Conservation (phyloP, 2,888 invertebrate genomes). For the Steromphala cineraria region DNA sequence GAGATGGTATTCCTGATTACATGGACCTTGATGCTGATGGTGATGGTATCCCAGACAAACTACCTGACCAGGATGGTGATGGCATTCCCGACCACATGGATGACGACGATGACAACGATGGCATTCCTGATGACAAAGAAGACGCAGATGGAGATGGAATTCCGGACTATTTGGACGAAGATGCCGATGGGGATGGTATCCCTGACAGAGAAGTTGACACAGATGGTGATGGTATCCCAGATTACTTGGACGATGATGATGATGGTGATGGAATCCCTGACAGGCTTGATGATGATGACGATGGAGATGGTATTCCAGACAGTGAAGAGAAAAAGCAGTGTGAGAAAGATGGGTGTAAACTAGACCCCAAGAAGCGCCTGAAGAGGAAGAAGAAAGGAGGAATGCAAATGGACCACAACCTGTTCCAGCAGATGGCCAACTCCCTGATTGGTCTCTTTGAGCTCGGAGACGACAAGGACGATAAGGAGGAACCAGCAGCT, state of each 20-base stretch:
- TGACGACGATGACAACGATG: constrained; percentile 64
- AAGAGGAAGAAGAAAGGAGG: constrained; percentile 34
- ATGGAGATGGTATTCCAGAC: constrained; percentile 63
- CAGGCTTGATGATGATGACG: constrained; percentile 58
- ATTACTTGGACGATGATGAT: constrained; percentile 62
- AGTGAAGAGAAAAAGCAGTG: constrained; percentile 36
- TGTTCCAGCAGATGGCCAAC: background rate
- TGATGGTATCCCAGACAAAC: constrained; percentile 68
- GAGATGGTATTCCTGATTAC: constrained; percentile 60
- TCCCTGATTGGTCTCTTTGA: constrained; percentile 28
- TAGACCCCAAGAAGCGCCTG: constrained; percentile 15
- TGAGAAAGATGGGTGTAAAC: constrained; percentile 29
- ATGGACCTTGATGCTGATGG: constrained; percentile 63
- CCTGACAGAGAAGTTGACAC: constrained; percentile 58
- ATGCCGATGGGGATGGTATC: constrained; percentile 66
- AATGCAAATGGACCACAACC: background rate
- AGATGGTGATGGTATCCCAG: constrained; percentile 72
- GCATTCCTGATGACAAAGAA: constrained; percentile 63
- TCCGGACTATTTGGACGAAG: constrained; percentile 61
- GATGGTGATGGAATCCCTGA: constrained; percentile 73
- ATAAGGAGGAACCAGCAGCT: constrained; percentile 22
- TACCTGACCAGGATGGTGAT: constrained; percentile 68
- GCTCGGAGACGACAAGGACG: constrained; percentile 34
- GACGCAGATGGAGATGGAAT: constrained; percentile 69
- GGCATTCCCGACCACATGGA: constrained; percentile 66